Evolutionary conservation across 2,113 vertebrate genomes (phyloP).

Genomic region (Hemibagrus wyckioides): DNA sequence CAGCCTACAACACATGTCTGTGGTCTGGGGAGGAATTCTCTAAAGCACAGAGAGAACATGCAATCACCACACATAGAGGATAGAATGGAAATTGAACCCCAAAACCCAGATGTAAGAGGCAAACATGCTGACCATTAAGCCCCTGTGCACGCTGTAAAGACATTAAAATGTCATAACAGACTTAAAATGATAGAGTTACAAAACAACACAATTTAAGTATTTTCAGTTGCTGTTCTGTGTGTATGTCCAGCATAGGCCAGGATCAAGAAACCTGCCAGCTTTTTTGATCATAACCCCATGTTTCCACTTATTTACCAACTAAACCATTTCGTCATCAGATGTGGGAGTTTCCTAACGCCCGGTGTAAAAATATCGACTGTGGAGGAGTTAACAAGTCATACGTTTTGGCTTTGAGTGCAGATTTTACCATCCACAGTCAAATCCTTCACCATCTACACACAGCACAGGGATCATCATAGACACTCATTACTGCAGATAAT

Average conservation of each 20-base stretch:
- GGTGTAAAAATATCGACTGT: not conserved
- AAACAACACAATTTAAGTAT: not conserved
- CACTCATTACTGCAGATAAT: not conserved
- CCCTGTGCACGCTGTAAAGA: not conserved
- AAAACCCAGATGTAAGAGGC: no score
- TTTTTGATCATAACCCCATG: not conserved
- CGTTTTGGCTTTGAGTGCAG: not conserved
- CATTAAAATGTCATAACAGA: no score
- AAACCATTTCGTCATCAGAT: not conserved
- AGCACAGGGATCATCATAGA: not conserved
- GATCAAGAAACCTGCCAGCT: not conserved
- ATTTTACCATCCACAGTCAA: not conserved
- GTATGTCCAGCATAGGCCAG: not conserved
- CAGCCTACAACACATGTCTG: no score
- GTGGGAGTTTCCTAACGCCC: not conserved
- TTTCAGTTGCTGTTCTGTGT: not conserved
- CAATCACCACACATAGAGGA: no score
- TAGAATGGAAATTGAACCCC: no score
- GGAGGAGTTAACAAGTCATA: constrained; percentile 17
- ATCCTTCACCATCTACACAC: not conserved
- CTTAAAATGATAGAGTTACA: not conserved
- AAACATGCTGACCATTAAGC: no score
- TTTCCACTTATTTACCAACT: not conserved
- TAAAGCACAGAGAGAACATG: no score
- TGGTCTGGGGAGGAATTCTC: no score